phyloP scores from a whole-genome alignment of 2,888 invertebrate species.

The Hanleya hanleyi region DNA sequence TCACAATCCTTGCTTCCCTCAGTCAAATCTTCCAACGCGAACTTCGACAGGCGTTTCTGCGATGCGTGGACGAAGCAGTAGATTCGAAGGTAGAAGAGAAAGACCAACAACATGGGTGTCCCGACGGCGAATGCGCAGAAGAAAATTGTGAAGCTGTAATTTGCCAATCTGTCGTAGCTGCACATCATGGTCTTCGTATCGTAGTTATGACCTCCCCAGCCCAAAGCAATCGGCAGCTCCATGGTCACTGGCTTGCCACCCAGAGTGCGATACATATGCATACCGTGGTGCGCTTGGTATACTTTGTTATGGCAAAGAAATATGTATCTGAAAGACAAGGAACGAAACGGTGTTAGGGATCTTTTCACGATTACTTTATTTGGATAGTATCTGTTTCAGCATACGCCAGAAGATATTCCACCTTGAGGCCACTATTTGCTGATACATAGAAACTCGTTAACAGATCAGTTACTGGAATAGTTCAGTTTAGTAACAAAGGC shows the following conservation, averaged over 20 bases:
- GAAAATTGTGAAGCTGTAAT: conserved; percentile 49
- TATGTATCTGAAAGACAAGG: conserved; percentile 40
- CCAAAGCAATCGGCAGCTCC: conserved; percentile 52
- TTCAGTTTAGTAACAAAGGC: no score
- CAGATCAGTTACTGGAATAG: no score
- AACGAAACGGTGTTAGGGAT: not conserved
- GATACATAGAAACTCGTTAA: no score
- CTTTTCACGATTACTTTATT: no score
- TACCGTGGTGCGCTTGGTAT: no score
- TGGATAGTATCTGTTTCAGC: no score
- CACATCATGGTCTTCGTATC: conserved; percentile 54
- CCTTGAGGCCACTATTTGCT: no score
- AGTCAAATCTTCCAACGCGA: not conserved
- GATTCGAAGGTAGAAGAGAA: conserved; percentile 41
- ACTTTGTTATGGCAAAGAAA: conserved; percentile 41
- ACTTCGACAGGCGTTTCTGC: conserved; percentile 13
- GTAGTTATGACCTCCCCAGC: conserved; percentile 53
- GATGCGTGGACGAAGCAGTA: conserved; percentile 37
- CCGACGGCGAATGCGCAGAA: conserved; percentile 41
- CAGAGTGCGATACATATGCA: no score
- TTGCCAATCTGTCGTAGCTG: conserved; percentile 48
- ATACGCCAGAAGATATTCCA: no score
- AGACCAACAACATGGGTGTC: conserved; percentile 43
- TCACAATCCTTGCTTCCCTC: not conserved
- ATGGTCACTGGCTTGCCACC: conserved; percentile 26